Evolutionary conservation across 1,140 invertebrate species (phyloP).

Genomic region (Aphidius gifuensis): DNA sequence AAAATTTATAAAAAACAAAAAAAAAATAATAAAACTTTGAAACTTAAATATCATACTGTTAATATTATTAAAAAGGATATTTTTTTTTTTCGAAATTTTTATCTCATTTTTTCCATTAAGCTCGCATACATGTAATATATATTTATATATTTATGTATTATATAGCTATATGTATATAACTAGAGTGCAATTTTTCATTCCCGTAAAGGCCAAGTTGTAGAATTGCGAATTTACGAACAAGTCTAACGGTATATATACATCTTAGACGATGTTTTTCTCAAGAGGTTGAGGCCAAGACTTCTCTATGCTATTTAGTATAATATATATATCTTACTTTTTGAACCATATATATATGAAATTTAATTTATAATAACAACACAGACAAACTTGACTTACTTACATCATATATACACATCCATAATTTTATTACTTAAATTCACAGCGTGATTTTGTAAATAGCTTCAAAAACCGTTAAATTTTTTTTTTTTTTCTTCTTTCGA

Average conservation of each 20-base stretch:
- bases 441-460: neutral
- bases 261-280: neutral
- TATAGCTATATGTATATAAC: neutral
- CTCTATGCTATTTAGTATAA: neutral
- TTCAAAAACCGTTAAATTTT: neutral
- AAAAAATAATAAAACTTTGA: too few species aligned
- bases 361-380: neutral
- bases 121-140: neutral
- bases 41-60: too few species aligned
- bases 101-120: too few species aligned
- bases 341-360: neutral
- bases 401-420: neutral
- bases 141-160: neutral
- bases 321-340: neutral
- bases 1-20: too few species aligned
- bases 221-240: slow-evolving; percentile 13
- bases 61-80: too few species aligned
- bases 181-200: slow-evolving; percentile 12
- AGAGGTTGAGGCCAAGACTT: slow-evolving; percentile 5
- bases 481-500: neutral
- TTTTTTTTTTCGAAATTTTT: too few species aligned
- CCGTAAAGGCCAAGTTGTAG: slow-evolving; percentile 19
- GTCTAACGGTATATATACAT: slow-evolving; percentile 17
- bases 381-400: neutral
- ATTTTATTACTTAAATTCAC: slow-evolving; percentile 3